Evolutionary conservation across 2,797 vertebrate genomes (phyloP), one percentile per base, ranked within the genome.

Genomic region (Phrynocephalus forsythii): DNA sequence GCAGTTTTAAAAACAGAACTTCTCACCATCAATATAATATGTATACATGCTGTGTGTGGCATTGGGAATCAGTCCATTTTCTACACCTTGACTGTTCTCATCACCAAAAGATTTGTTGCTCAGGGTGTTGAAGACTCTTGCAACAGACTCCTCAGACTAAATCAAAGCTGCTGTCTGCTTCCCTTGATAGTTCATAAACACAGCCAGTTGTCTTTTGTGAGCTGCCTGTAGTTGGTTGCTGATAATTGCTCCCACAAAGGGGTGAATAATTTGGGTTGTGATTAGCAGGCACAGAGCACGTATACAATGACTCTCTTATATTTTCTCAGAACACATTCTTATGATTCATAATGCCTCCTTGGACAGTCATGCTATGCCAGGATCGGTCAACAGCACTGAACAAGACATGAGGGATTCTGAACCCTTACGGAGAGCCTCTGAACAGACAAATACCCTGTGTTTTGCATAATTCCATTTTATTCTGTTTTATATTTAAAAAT

Each of bases 31-130:
- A 79, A 63, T 30, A 82, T 85, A 87, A 90, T 15, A 24, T 44
- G 71, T 85, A 24, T 44, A 71, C 86, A 84, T 84, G 87, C 90
- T 88, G 85, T 86, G 73, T 76, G 68, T 30, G 79, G n/a, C 69
- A 1, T 26, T 79, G 71, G 86, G 92, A 91, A 91, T 69, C 91
- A 91, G 86, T 90, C 89, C 93, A 92, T 87, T 77, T 66, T 7
- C 83, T 0, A n/a, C 16, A 48, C 18, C 80, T 90, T 63, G 0
- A 5, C 22, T 79, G 69, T 52, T 86, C 79, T 84, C 89, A 38
- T 50, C 77, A 67, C 71, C 80, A 71, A 6, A 24, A 82, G 1
- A 0, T 3, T 83, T 22, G 0, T 28, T 48, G 18, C 33, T 20
- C 3, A 80, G 67, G 69, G 81, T 0, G n/a, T 2, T 30, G 78